Percentiles rank a stretch among this genome's conserved stretches.
phyloP scores from a whole-genome alignment of 2,888 invertebrate species.

The Yponomeuta plumbellus region DNA sequence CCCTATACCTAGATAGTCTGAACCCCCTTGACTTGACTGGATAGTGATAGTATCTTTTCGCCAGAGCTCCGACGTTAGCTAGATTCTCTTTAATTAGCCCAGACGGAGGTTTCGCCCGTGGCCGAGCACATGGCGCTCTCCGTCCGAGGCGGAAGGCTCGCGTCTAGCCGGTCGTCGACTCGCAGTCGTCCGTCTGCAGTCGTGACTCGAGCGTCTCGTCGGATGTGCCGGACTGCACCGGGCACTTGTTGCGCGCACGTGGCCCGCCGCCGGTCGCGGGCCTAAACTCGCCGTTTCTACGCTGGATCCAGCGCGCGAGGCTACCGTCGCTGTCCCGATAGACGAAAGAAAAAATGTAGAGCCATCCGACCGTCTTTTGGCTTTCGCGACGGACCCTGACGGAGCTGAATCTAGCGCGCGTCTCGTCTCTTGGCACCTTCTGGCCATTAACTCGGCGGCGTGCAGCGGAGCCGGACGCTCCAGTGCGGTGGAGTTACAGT shows the following conservation, averaged over 20 bases:
- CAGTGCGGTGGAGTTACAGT: too few species aligned
- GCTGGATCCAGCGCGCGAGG: neutral
- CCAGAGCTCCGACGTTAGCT: neutral
- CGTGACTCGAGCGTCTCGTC: slow-evolving; percentile 23
- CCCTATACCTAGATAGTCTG: too few species aligned
- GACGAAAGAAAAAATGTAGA: too few species aligned
- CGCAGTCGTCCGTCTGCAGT: neutral
- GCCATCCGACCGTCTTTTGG: too few species aligned
- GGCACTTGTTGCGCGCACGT: slow-evolving; percentile 33
- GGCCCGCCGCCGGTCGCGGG: neutral
- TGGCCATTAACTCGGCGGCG: too few species aligned
- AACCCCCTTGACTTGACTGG: too few species aligned
- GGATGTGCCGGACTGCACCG: slow-evolving; percentile 28
- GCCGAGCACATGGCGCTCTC: neutral
- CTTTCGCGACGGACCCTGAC: neutral
- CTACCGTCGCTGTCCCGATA: too few species aligned
- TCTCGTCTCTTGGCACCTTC: neutral
- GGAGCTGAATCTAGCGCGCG: neutral
- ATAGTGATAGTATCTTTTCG: too few species aligned
- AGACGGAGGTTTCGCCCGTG: slow-evolving; percentile 4
- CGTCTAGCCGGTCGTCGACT: neutral
- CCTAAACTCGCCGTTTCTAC: neutral
- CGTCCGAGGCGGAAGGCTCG: neutral
- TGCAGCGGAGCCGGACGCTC: too few species aligned
- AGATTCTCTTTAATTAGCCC: neutral